Base-by-base conservation (phyloP, 2,113 vertebrate species). In the Larimichthys polyactis region DNA sequence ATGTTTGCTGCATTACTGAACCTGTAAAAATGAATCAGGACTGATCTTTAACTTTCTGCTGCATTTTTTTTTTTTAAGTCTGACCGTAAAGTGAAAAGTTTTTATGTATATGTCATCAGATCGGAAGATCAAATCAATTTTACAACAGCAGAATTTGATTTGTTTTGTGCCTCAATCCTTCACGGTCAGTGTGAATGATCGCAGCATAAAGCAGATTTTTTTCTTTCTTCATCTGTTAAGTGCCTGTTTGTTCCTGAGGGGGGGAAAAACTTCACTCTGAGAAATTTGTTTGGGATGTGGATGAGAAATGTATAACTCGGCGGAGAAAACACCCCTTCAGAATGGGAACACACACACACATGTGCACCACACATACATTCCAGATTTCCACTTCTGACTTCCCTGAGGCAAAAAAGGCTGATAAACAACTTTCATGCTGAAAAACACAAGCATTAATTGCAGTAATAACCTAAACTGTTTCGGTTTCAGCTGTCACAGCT, bases 281-380 rank as follows among this genome's bases (percentile, higher is more conserved):
- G 75, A 77, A 87, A 89, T 87, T 75, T 93, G 92, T 90, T 92
- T 92, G 82, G 81, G 81, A 89, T 63, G 72, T 82, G 87, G 77
- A 88, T 93, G 92, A 93, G 84, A 93, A 93, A 91, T 93, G 83
- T 90, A 62, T 89, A 88, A 84, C 74, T 71, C 43, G 27, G 43
- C 17, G 29, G 88, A 88, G 84, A 92, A 90, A 91, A 86, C 32
- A 83, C 68, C 52, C 48, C 49, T 62, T 29, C n/a, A 36, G 64
- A 84, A 73, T 27, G 76, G 59, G 76, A 85, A 80, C 68, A 60
- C 64, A 60, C 36, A 40, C 64, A 60, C 36, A 40, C 65, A 85
- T 76, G 36, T 8, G 4, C 44, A 52, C 55, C 66, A 71, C 43
- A 87, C 60, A 75, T 57, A 81, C 55, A 62, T 64, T 85, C 69